phyloP scores from a whole-genome alignment of 2,888 invertebrate genomes.

The Microplitis deprimator region DNA sequence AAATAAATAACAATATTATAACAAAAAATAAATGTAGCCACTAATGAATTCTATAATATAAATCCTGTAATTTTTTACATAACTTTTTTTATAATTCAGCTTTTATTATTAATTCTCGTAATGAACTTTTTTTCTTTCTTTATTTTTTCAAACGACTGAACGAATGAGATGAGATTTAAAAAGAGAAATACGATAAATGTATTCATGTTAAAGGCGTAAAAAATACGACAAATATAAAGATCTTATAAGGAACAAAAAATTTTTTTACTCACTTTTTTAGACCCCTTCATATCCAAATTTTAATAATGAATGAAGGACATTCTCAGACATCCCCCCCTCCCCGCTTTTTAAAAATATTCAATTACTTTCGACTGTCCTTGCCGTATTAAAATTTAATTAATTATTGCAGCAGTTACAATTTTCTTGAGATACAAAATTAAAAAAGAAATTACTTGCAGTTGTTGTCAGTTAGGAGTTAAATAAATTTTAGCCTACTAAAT shows the following conservation, averaged over 20 bases:
- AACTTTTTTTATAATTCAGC: conserved; percentile 50
- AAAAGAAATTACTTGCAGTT: no score
- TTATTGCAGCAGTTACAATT: no score
- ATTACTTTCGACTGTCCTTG: no score
- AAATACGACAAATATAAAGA: conserved; percentile 52
- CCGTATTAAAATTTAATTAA: no score
- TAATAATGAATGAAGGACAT: no score
- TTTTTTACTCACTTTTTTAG: background rate
- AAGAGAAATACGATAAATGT: conserved; percentile 54
- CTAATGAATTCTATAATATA: conserved; percentile 50
- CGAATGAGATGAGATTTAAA: conserved; percentile 42
- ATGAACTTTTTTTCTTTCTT: conserved; percentile 37
- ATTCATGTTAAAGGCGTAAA: conserved; percentile 51
- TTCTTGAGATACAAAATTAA: no score
- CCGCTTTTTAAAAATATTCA: no score
- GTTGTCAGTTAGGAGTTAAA: no score
- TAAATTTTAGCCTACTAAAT: no score
- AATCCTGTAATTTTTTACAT: conserved; percentile 52
- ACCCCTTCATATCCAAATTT: background rate
- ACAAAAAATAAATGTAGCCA: conserved; percentile 41
- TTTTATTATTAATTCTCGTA: conserved; percentile 42
- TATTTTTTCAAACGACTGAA: conserved; percentile 43
- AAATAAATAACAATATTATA: no score
- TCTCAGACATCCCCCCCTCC: no score
- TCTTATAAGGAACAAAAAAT: conserved; percentile 47